Evolutionary conservation across 2,888 invertebrate genomes (phyloP).

Genomic region (Pachycephus smyrnensis): DNA sequence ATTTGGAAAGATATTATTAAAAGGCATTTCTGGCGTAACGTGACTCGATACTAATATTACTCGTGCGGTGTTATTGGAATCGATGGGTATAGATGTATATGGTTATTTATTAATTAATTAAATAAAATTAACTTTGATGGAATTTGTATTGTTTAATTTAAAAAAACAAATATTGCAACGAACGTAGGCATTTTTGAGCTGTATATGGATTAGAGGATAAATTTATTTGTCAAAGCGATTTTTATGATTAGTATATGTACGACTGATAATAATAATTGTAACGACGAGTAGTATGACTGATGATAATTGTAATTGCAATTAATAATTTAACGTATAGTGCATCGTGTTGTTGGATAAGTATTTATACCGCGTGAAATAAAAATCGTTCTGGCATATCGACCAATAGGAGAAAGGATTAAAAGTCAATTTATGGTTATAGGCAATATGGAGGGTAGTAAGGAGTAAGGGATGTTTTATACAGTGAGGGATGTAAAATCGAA

Average conservation of each 20-base stretch:
- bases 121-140: background rate
- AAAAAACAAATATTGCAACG: background rate
- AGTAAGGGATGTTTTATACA: background rate
- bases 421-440: background rate
- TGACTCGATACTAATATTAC: background rate
- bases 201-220: background rate
- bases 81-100: background rate
- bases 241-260: background rate
- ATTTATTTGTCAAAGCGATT: background rate
- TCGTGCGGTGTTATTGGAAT: background rate
- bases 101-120: no score
- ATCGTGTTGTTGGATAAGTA: background rate
- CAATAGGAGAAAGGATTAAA: background rate
- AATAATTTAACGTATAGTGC: background rate
- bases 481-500: background rate
- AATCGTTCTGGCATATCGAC: background rate
- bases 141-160: background rate
- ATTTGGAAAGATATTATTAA: background rate
- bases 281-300: background rate
- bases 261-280: background rate
- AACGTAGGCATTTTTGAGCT: background rate
- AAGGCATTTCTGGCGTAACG: background rate
- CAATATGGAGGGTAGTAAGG: background rate
- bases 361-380: background rate
- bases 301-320: background rate